Evolutionary conservation across 2,113 vertebrate genomes (phyloP), one percentile per base, ranked within the genome.

Genomic region (Leucoraja erinaceus): DNA sequence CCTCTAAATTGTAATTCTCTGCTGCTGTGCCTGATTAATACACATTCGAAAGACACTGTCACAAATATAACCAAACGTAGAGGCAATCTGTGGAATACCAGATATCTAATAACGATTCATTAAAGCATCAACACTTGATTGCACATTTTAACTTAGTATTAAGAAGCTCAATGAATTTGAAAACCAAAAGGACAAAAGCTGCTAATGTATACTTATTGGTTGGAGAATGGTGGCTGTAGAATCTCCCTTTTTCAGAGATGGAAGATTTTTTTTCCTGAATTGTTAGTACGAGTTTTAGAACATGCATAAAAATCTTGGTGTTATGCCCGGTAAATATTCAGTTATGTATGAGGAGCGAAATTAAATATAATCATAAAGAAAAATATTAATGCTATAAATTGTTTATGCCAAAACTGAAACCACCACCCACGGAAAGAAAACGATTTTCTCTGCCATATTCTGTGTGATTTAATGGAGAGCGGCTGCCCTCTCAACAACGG

Each of bases 341-440:
- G n/a, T 70, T 68, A 90, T 68, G 16, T 70, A 38, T 20, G 33
- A 47, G 88, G 33, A 70, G 25, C 25, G 59, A 74, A 91, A 91
- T 54, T 47, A 33, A 72, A 72, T 54, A 20, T 14, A 91, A 74
- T 22, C 68, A 22, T 3, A 38, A 72, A 84, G 66, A 74, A 38
- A 54, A 91, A 91, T 11, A 74, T 72, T 22, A 91, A 25, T 18
- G 20, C 38, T 91, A 91, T 54, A 91, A 91, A 91, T 74, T 66
- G 14, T 74, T 91, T 20, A 54, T 91, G 33, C 54, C 33, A 47
- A 91, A 72, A 91, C 90, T 54, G 33, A 91, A 91, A 14, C 68
- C 70, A 6, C 22, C 8, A 91, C 22, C 70, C 4, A 22, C 25
- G 68, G 20, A 72, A 91, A 91, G 66, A 91, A 72, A 72, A 72